These are phyloP conservation scores for Drosophila hamatofila DNA, from an alignment of 2,888 invertebrate species.

Conservation along the genomic window DNA sequence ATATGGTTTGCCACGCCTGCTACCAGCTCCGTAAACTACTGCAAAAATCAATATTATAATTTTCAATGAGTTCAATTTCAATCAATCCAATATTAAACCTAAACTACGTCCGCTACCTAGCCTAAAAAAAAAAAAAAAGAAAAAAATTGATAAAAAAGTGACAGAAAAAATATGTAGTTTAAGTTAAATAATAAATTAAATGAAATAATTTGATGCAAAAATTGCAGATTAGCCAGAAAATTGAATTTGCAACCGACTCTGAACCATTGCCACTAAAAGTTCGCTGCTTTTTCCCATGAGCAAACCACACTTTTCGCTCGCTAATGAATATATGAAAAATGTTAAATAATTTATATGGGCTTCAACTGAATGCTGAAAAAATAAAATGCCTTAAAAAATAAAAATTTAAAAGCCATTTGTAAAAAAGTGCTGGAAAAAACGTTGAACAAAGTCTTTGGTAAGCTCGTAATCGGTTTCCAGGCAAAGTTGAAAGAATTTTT, in stretches of 20 bases:
- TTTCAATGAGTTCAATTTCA: no score
- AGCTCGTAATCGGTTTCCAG: conserved; percentile 11
- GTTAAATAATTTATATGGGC: neutral
- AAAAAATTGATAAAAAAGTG: neutral
- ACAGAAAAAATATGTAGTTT: neutral
- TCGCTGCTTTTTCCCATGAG: neutral
- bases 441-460: neutral
- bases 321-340: neutral
- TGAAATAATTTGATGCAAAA: neutral
- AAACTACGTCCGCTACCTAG: no score
- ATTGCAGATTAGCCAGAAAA: neutral
- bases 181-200: neutral
- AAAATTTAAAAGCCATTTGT: neutral
- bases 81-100: no score
- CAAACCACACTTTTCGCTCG: neutral
- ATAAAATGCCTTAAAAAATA: neutral
- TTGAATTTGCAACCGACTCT: neutral
- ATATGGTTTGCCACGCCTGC: no score
- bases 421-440: neutral
- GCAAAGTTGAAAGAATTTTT: neutral
- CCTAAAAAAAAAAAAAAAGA: no score
- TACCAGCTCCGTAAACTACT: no score
- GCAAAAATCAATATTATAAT: no score
- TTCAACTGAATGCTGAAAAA: neutral
- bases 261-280: neutral